Conservation (phyloP, 2,888 invertebrate genomes). For the Euclidia mi region DNA sequence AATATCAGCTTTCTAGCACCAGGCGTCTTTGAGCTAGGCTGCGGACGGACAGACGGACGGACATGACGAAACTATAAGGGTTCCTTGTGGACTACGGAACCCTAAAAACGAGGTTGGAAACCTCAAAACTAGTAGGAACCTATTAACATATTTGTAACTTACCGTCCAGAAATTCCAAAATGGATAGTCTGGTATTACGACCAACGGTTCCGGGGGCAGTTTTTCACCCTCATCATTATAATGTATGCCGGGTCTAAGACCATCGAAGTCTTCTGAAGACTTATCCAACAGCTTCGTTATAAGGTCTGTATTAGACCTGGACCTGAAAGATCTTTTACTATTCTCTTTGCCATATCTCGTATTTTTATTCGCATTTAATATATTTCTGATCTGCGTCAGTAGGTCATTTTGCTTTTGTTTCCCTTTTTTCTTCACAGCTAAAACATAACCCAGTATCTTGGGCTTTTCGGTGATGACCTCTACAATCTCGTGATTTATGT, state of each 20-base stretch:
- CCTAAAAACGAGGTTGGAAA: too few species aligned
- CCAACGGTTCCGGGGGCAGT: neutral
- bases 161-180: conserved; percentile 74
- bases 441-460: conserved; percentile 3
- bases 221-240: neutral
- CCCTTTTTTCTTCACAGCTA: conserved; percentile 8
- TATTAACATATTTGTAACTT: too few species aligned
- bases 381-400: neutral
- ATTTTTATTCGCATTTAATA: neutral
- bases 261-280: conserved; percentile 1
- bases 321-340: too few species aligned
- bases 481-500: conserved; percentile 15
- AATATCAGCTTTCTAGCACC: too few species aligned
- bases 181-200: conserved; percentile 38
- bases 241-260: neutral
- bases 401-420: neutral
- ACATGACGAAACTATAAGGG: too few species aligned
- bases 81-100: too few species aligned
- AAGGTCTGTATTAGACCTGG: too few species aligned
- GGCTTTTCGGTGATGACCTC: conserved; percentile 12
- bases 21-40: too few species aligned
- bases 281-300: neutral
- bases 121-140: too few species aligned
- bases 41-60: too few species aligned
- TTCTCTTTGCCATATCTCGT: neutral